Percentiles rank a stretch among this genome's conserved stretches.
Conservation (phyloP, 2,113 vertebrate species). For the Hippocampus zosterae region DNA sequence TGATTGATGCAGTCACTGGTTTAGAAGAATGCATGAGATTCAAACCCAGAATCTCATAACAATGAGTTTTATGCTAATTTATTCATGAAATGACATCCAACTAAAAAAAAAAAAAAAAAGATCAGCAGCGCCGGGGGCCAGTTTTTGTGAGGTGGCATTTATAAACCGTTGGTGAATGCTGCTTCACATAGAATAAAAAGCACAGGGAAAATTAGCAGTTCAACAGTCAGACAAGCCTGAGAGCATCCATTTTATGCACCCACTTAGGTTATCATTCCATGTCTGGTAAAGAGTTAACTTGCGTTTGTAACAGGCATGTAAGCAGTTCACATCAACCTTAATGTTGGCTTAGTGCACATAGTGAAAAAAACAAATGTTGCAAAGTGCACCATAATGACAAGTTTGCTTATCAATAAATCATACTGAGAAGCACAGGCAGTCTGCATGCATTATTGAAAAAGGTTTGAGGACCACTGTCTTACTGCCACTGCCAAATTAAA, state of each 20-base stretch:
- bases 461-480: neutral
- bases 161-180: no score
- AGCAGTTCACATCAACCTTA: constrained; percentile 4
- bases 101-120: no score
- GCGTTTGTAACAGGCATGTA: neutral
- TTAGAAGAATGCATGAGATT: no score
- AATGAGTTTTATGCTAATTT: no score
- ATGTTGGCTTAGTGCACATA: neutral
- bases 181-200: no score
- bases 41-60: no score
- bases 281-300: neutral
- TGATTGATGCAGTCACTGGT: neutral
- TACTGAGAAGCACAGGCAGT: neutral
- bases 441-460: constrained; percentile 1
- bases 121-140: no score
- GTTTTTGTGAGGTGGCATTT: no score
- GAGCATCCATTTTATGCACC: neutral
- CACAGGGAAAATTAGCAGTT: no score
- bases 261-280: neutral
- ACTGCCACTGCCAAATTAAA: no score
- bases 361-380: neutral
- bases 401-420: constrained; percentile 6
- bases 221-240: neutral
- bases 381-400: constrained; percentile 6
- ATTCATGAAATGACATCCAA: no score